Base-by-base conservation (phyloP, 2,113 vertebrate genomes). In the Chloropsis hardwickii region DNA sequence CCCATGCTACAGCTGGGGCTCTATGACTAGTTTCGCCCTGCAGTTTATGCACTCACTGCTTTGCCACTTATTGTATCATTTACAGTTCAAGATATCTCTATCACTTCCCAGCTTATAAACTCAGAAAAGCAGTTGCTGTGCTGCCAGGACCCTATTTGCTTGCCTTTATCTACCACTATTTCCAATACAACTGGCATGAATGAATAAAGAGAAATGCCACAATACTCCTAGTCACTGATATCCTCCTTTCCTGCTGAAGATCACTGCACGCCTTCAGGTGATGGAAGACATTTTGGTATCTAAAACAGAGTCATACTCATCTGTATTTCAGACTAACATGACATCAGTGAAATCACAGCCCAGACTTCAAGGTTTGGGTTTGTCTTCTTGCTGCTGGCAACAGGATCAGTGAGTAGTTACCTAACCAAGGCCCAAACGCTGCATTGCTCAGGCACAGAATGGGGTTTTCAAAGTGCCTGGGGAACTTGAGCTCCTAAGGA, bases 301-400 rank as follows among this genome's bases (percentile, higher is more conserved):
- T 29, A 40, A 70, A 74, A 37, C 65, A 90, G 53, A 22, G 14
- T 88, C 79, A 61, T 74, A 92, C 61, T 90, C 40, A 72, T 56
- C 69, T 66, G 21, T 21, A 40, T 86, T 89, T 84, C 81, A 95
- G 91, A 89, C 73, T 81, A 73, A 74, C n/a, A 66, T 56, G 93
- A 91, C 92, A 85, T 56, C 88, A 93, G 64, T 81, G 82, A 88
- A 90, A 87, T 96, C 73, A 82, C 81, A 92, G 81, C 27, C 70
- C 61, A 87, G 73, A 73, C 78, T 77, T 58, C 61, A 81, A 77
- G 53, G 37, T 86, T 23, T 86, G 78, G 10, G 61, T 57, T 50
- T 35, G 71, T 70, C 67, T 95, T 66, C 67, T 73, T 74, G 58
- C 73, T 90, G 61, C 66, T 86, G 94, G 80, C 88, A 92, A 22